Conservation (phyloP, 2,113 vertebrate species). For the Myiozetetes cayanensis region DNA sequence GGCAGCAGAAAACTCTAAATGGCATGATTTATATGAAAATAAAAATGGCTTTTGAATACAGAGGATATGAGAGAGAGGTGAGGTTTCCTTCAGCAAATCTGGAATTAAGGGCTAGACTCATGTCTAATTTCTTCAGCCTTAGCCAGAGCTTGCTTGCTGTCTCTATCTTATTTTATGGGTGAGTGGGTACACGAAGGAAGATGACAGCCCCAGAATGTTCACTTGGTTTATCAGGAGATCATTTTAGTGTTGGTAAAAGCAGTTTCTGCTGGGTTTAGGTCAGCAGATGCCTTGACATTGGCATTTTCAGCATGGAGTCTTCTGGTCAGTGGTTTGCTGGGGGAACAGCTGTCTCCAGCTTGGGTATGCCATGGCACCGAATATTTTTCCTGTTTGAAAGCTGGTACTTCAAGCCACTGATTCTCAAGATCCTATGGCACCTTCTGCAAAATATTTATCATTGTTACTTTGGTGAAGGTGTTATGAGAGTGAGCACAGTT, state of each 20-base stretch:
- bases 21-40: background rate
- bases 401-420: background rate
- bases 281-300: background rate
- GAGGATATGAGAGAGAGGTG: conserved; percentile 42
- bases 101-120: background rate
- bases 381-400: background rate
- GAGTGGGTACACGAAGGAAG: background rate
- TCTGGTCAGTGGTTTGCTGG: background rate
- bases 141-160: background rate
- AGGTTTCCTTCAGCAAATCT: conserved; percentile 40
- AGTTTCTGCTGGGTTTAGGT: background rate
- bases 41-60: conserved; percentile 25
- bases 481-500: background rate
- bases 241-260: background rate
- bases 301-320: background rate
- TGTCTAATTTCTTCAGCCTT: background rate
- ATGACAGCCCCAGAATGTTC: background rate
- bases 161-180: conserved; percentile 11
- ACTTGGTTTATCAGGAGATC: background rate
- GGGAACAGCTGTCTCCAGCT: background rate
- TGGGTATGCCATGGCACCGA: background rate
- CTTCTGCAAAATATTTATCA: background rate
- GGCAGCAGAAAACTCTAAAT: background rate
- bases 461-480: background rate
- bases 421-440: background rate